Base-by-base conservation (phyloP, 2,797 vertebrate species). In the Karalla daura region DNA sequence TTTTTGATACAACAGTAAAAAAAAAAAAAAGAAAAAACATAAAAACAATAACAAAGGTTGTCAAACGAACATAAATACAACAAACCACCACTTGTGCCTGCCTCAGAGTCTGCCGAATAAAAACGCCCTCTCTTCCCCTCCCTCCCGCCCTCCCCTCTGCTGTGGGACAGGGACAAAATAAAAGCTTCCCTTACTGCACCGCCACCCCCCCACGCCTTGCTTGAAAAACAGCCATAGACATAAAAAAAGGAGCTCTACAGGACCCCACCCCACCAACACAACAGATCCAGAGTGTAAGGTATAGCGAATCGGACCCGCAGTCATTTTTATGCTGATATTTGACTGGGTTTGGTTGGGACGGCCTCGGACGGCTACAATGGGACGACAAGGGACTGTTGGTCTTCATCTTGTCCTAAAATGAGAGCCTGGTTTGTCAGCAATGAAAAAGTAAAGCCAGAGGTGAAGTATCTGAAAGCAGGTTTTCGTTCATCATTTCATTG, bases 31-130 rank as follows among this genome's bases (percentile, higher is more conserved):
- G 61, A 76, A 85, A 74, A 63, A 84, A 83, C 76, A 73, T 82
- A 86, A 75, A 84, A 85, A 86, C 79, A 88, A 82, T 74, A 77
- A 89, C 49, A 86, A 88, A 89, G 78, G 81, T 84, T 76, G 81
- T 91, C 84, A 84, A 90, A 89, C 59, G 54, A 85, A 92, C 88
- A 94, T 91, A 92, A 94, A 94, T 94, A 93, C 83, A 87, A 83
- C 84, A 81, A 89, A 86, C 65, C 87, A 87, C 71, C 60, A 58
- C 65, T 76, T 63, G 72, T 70, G 65, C 73, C 70, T 81, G 80
- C 74, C 68, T 76, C 64, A 35, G 50, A 62, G 47, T 71, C 53
- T 53, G 53, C 63, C 44, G 33, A 80, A 62, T 78, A 67, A 74
- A 80, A 76, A 52, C 6, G 30, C 44, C 61, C 37, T 40, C 43